phyloP scores from a whole-genome alignment of 2,113 vertebrate genomes.

The Ammodytes marinus region DNA sequence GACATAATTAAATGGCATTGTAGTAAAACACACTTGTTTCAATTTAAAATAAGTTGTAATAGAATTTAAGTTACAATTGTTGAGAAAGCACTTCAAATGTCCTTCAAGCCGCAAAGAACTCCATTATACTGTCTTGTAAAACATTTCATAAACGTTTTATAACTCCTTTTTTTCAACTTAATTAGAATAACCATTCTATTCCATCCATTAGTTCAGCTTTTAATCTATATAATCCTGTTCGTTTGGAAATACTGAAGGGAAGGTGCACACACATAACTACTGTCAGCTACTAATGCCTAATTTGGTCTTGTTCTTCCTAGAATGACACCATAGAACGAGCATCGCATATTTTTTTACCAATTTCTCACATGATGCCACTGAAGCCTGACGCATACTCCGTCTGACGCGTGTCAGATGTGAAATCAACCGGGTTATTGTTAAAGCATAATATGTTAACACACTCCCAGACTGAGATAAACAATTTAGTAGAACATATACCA shows the following conservation, averaged over 20 bases:
- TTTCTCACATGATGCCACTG: background rate
- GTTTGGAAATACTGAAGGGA: background rate
- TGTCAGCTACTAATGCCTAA: background rate
- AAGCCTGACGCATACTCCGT: background rate
- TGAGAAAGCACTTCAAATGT: background rate
- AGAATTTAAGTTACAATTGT: background rate
- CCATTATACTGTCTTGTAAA: background rate
- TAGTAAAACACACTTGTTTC: background rate
- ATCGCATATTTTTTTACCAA: background rate
- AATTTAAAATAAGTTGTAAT: background rate
- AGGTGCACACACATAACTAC: background rate
- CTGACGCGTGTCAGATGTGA: constrained; percentile 22
- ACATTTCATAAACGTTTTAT: background rate
- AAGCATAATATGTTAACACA: constrained; percentile 27
- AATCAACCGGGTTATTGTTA: constrained; percentile 30
- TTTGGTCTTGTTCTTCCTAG: background rate
- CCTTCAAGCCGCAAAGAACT: background rate
- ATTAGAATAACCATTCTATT: background rate
- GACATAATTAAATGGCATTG: background rate
- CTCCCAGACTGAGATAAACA: constrained; percentile 48
- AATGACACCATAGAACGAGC: background rate
- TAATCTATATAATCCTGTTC: background rate
- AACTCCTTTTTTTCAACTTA: background rate
- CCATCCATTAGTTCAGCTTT: background rate
- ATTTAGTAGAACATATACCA: constrained; percentile 45